phyloP scores from a whole-genome alignment of 2,113 vertebrate species.

The Amphiprion ocellaris region DNA sequence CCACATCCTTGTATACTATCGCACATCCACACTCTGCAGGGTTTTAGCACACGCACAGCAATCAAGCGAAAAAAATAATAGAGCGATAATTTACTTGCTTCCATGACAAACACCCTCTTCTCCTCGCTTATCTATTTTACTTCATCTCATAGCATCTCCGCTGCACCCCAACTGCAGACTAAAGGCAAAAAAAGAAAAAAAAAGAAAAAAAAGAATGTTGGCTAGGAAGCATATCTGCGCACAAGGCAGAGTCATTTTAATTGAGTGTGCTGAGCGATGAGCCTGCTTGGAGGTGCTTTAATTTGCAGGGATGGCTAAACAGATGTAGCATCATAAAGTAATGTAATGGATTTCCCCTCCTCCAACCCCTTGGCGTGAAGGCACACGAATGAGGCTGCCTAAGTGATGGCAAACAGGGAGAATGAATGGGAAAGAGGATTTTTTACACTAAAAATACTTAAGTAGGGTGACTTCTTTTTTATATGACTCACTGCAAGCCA shows the following conservation, averaged over 20 bases:
- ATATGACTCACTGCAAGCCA: background rate
- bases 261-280: slow-evolving; percentile 75
- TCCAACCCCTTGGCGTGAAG: slow-evolving; percentile 13
- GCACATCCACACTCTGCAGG: background rate
- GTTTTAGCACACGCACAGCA: slow-evolving; percentile 8
- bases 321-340: slow-evolving; percentile 77
- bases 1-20: background rate
- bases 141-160: slow-evolving; percentile 40
- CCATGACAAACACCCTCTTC: slow-evolving; percentile 39
- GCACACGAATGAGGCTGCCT: slow-evolving; percentile 37
- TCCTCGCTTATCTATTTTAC: slow-evolving; percentile 39
- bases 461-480: background rate
- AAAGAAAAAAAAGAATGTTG: background rate
- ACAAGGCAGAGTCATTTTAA: slow-evolving; percentile 67
- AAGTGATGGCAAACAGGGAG: slow-evolving; percentile 49
- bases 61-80: slow-evolving; percentile 33
- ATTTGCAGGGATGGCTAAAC: slow-evolving; percentile 79
- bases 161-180: slow-evolving; percentile 14
- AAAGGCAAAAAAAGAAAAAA: slow-evolving; percentile 6
- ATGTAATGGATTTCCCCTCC: slow-evolving; percentile 60
- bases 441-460: slow-evolving; percentile 38
- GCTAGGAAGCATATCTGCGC: slow-evolving; percentile 54
- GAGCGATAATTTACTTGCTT: slow-evolving; percentile 49
- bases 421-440: slow-evolving; percentile 44
- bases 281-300: slow-evolving; percentile 69